Percentiles rank a stretch among this genome's conserved stretches.
Conservation (phyloP, 2,888 invertebrate genomes). For the Taphrorychus bicolor region DNA sequence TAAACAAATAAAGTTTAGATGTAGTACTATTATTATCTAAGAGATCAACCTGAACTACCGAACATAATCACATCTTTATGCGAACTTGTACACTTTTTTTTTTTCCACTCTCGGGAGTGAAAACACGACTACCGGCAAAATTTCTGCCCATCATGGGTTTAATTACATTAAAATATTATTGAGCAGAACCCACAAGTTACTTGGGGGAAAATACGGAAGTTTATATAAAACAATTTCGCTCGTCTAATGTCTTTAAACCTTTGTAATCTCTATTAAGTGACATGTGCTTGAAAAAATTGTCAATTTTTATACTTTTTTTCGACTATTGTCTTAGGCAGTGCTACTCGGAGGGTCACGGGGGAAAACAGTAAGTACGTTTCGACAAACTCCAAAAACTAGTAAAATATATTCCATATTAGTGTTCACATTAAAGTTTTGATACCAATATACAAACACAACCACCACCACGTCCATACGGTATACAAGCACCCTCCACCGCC, state of each 20-base stretch:
- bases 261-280: too few relatives aligned
- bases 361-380: background rate
- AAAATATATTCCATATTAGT: constrained; percentile 36
- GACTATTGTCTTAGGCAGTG: background rate
- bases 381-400: background rate
- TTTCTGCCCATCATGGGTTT: too few relatives aligned
- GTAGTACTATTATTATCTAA: too few relatives aligned
- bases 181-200: background rate
- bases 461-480: constrained; percentile 43
- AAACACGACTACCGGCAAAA: too few relatives aligned
- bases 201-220: background rate
- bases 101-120: background rate
- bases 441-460: constrained; percentile 44
- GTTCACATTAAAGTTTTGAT: constrained; percentile 49
- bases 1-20: too few relatives aligned
- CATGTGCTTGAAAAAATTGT: background rate
- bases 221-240: background rate
- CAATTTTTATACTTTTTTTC: background rate
- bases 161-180: too few relatives aligned
- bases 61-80: too few relatives aligned
- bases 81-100: too few relatives aligned
- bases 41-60: too few relatives aligned
- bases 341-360: background rate
- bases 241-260: background rate
- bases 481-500: background rate